Conservation (phyloP, 2,113 vertebrate species). For the Pomatorhinus ruficollis region DNA sequence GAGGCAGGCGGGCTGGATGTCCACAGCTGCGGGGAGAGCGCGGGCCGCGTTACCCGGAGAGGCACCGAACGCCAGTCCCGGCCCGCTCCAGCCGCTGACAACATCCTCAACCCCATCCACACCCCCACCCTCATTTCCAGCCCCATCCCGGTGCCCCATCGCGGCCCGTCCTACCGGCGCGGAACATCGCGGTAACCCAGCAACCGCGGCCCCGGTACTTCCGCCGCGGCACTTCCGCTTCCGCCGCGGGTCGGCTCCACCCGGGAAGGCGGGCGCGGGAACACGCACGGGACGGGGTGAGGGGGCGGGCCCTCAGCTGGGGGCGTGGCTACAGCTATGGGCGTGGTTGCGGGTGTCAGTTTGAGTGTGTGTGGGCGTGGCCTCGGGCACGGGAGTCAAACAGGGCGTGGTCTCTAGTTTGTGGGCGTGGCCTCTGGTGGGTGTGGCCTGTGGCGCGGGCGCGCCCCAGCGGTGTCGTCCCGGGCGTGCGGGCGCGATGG, state of each 20-base stretch:
- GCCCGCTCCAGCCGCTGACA: neutral
- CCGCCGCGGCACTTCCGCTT: neutral
- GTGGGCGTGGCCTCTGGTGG: fast-evolving
- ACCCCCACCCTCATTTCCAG: fast-evolving
- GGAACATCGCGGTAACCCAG: neutral
- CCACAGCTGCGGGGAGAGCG: conserved; percentile 20
- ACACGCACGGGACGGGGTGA: fast-evolving
- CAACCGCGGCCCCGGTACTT: neutral
- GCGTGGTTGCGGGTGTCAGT: fast-evolving
- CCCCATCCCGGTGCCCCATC: neutral
- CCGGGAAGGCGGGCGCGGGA: fast-evolving
- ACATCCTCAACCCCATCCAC: too few relatives aligned
- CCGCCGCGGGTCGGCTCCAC: fast-evolving
- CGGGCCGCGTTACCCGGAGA: neutral
- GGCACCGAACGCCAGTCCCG: neutral
- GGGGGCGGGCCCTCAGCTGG: fast-evolving
- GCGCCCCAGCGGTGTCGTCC: fast-evolving
- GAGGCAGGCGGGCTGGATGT: conserved; percentile 32
- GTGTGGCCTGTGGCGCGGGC: neutral
- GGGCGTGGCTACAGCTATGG: fast-evolving
- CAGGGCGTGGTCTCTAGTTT: fast-evolving
- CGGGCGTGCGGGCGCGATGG: neutral
- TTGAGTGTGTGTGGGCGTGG: fast-evolving
- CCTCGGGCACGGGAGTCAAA: fast-evolving
- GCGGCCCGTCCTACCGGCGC: conserved; percentile 12